phyloP scores from a whole-genome alignment of 2,888 invertebrate genomes.

The Drosophila vallismaia region DNA sequence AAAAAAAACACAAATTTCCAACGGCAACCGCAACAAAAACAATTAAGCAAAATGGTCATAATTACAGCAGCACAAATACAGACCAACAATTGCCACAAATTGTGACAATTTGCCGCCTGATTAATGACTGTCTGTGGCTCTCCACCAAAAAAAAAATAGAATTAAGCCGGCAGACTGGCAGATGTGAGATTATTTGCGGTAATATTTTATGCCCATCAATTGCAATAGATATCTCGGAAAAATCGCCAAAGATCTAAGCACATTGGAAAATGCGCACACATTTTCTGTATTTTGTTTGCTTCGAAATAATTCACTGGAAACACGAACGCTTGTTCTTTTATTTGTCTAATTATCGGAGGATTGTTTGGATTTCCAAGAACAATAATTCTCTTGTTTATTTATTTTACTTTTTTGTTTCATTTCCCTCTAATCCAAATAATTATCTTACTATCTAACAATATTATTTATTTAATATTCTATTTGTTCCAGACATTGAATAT shows the following conservation, averaged over 20 bases:
- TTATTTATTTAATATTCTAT: background rate
- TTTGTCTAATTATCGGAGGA: background rate
- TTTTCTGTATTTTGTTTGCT: background rate
- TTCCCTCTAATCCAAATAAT: background rate
- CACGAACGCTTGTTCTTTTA: too few relatives aligned
- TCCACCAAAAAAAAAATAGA: constrained; percentile 21
- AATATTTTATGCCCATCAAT: constrained; percentile 33
- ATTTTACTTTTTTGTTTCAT: background rate
- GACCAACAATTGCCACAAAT: constrained; percentile 46
- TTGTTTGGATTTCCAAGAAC: background rate
- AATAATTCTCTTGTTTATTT: background rate
- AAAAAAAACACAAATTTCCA: constrained; percentile 22
- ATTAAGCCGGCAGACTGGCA: constrained; percentile 24
- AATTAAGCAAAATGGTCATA: constrained; percentile 51
- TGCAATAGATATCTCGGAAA: constrained; percentile 11
- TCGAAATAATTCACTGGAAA: background rate
- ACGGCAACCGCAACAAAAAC: constrained; percentile 39
- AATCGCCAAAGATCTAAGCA: constrained; percentile 5
- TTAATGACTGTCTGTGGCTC: constrained; percentile 58
- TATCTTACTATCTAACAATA: background rate
- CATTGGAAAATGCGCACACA: background rate
- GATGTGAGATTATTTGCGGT: constrained; percentile 39
- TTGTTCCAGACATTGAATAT: background rate
- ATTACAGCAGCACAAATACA: constrained; percentile 43
- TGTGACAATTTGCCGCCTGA: constrained; percentile 58